Evolutionary conservation across 1,140 invertebrate species (phyloP).

Genomic region (Zelostemma sp.): DNA sequence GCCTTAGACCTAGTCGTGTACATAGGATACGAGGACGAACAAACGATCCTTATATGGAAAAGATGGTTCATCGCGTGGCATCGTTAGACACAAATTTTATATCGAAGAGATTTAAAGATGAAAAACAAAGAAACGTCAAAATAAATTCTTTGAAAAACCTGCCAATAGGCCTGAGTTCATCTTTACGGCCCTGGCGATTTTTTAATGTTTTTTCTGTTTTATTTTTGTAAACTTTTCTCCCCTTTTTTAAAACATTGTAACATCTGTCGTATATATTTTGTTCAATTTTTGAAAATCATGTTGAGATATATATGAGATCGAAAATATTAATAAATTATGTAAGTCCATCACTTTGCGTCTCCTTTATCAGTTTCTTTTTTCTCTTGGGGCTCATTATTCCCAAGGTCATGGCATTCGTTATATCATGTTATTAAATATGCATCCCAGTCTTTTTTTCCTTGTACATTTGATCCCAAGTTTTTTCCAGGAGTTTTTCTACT

Average conservation of each 20-base stretch:
- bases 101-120: constrained; percentile 66
- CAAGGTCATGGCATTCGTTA: no score
- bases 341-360: not conserved
- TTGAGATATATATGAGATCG: not conserved
- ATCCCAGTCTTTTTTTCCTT: not conserved
- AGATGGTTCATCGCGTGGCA: constrained; percentile 66
- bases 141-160: constrained; percentile 69
- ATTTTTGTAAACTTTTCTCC: constrained; percentile 2
- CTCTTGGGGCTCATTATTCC: no score
- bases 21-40: constrained; percentile 59
- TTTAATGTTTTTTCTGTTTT: constrained; percentile 1
- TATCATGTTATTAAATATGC: no score
- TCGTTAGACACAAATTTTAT: constrained; percentile 70
- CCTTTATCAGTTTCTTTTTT: not conserved
- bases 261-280: not conserved
- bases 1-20: constrained; percentile 70
- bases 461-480: not conserved
- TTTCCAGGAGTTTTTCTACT: not conserved
- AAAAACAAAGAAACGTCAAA: constrained; percentile 66
- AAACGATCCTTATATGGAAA: constrained; percentile 61
- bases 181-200: constrained; percentile 4
- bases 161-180: constrained; percentile 17
- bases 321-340: constrained; percentile 2
- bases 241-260: not conserved
- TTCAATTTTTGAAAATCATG: constrained; percentile 2